Evolutionary conservation across 2,797 vertebrate species (phyloP).

Genomic region (Kryptolebias ocellatus): DNA sequence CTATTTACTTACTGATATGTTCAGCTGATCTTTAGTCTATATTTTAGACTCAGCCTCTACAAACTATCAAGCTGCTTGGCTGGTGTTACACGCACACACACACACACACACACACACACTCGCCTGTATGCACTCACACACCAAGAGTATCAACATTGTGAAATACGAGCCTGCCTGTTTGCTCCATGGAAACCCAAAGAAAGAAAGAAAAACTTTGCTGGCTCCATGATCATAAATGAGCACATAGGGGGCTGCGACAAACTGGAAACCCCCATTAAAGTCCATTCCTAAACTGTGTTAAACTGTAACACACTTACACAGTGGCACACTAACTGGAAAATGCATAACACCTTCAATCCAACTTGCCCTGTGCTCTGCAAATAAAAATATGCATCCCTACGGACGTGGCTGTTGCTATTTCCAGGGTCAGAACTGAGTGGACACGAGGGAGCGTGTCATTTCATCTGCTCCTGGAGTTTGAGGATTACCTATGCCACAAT

Average conservation of each 20-base stretch:
- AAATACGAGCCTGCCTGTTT: slow-evolving; percentile 59
- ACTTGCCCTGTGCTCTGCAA: slow-evolving; percentile 53
- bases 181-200: slow-evolving; percentile 46
- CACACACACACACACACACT: slow-evolving; percentile 6
- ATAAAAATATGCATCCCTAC: slow-evolving; percentile 52
- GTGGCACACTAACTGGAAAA: slow-evolving; percentile 27
- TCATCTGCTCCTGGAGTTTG: slow-evolving; percentile 34
- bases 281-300: slow-evolving; percentile 14
- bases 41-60: background rate
- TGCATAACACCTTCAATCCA: slow-evolving; percentile 41
- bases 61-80: background rate
- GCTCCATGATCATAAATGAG: slow-evolving; percentile 42
- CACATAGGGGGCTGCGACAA: slow-evolving; percentile 13
- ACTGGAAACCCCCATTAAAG: slow-evolving; percentile 31
- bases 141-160: slow-evolving; percentile 58
- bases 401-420: slow-evolving; percentile 47
- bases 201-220: slow-evolving; percentile 8
- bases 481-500: slow-evolving; percentile 43
- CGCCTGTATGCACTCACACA: slow-evolving; percentile 8
- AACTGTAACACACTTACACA: slow-evolving; percentile 11
- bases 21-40: background rate
- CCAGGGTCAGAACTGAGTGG: slow-evolving; percentile 29
- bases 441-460: slow-evolving; percentile 41
- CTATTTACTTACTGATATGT: background rate
- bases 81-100: slow-evolving; percentile 1